Conservation (phyloP, 1,140 invertebrate species). For the Zaprionus davidi region DNA sequence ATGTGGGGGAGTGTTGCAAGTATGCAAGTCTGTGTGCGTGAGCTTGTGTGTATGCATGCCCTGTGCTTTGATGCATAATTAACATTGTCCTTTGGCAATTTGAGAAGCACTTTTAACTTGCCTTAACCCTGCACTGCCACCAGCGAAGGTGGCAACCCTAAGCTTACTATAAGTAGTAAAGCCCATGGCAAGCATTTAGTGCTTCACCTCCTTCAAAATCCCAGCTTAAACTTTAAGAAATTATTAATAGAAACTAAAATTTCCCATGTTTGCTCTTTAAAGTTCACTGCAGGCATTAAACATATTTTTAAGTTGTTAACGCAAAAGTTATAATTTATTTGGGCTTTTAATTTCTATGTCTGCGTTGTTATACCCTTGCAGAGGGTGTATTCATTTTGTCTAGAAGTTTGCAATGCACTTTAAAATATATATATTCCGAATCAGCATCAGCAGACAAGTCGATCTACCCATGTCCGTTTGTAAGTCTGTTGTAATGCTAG, state of each 20-base stretch:
- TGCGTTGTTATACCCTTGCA: too few relatives aligned
- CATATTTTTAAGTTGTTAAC: neutral
- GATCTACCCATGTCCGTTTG: too few relatives aligned
- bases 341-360: too few relatives aligned
- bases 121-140: conserved; percentile 46
- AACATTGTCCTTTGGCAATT: conserved; percentile 82
- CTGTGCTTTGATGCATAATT: conserved; percentile 79
- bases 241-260: conserved; percentile 2
- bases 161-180: conserved; percentile 32
- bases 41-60: conserved; percentile 24
- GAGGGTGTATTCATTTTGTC: too few relatives aligned
- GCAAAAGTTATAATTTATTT: too few relatives aligned
- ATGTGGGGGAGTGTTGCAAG: conserved; percentile 1
- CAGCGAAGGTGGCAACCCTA: conserved; percentile 45
- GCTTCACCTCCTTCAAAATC: conserved; percentile 1
- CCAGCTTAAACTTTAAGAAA: conserved; percentile 6
- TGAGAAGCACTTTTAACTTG: conserved; percentile 68
- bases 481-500: too few relatives aligned
- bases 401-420: too few relatives aligned
- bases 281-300: neutral
- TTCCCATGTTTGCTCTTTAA: neutral
- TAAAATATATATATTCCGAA: too few relatives aligned
- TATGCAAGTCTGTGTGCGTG: neutral
- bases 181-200: conserved; percentile 30
- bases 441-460: too few relatives aligned